Evolutionary conservation across 2,797 vertebrate genomes (phyloP).

Genomic region (Pseudocheirus occidentalis): DNA sequence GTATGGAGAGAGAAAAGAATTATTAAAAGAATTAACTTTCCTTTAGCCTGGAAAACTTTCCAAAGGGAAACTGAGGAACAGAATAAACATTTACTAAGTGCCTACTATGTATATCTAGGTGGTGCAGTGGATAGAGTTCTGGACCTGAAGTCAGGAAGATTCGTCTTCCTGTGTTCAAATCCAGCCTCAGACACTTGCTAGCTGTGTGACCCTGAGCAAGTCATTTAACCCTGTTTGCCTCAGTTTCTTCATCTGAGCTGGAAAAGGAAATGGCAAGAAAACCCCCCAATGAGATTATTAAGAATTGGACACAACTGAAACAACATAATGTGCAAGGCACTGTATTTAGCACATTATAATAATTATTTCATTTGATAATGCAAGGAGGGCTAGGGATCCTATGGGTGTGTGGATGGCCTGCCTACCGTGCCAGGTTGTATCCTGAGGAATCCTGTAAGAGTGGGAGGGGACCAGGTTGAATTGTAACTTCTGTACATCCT

Average conservation of each 20-base stretch:
- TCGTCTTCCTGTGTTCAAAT: background rate
- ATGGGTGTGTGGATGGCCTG: background rate
- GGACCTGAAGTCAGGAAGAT: background rate
- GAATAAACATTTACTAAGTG: background rate
- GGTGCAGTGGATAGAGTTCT: background rate
- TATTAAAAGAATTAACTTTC: background rate
- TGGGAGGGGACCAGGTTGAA: background rate
- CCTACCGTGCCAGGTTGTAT: background rate
- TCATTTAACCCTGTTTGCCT: background rate
- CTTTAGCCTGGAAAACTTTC: conserved; percentile 22
- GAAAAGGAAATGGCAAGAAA: background rate
- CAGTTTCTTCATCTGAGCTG: background rate
- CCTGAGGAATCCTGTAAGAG: background rate
- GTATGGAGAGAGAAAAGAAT: background rate
- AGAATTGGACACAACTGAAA: background rate
- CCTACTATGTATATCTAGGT: background rate
- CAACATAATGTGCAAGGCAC: background rate
- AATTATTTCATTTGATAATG: background rate
- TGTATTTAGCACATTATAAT: background rate
- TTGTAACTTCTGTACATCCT: background rate
- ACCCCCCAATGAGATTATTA: background rate
- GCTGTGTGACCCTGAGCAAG: background rate
- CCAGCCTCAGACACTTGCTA: background rate
- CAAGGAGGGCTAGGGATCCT: background rate
- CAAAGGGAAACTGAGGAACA: background rate